phyloP scores from a whole-genome alignment of 2,888 invertebrate genomes.

The Drosophila setosimentum region DNA sequence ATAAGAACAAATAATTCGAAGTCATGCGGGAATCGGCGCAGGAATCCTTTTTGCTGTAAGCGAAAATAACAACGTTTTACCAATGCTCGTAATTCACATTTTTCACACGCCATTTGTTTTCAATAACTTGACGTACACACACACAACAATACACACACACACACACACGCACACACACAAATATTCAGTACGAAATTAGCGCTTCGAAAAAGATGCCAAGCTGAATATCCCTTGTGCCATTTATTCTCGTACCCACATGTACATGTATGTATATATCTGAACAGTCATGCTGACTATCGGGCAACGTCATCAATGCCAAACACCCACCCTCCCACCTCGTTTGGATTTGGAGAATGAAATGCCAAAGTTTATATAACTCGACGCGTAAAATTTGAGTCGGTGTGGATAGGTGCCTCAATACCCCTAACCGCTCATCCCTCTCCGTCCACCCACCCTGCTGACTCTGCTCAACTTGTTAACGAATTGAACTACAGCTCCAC shows the following conservation, averaged over 20 bases:
- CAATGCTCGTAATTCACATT: slow-evolving; percentile 63
- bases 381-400: slow-evolving; percentile 74
- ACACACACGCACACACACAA: background rate
- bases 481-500: slow-evolving; percentile 79
- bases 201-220: slow-evolving; percentile 51
- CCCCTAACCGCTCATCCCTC: background rate
- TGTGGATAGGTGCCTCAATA: slow-evolving; percentile 39
- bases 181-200: slow-evolving; percentile 63
- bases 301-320: slow-evolving; percentile 51
- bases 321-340: background rate
- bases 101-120: slow-evolving; percentile 81
- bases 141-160: background rate
- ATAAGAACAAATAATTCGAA: slow-evolving; percentile 31
- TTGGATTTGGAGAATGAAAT: slow-evolving; percentile 49
- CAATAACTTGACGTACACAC: slow-evolving; percentile 62
- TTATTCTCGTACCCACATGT: slow-evolving; percentile 3
- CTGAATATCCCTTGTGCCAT: slow-evolving; percentile 44
- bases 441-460: background rate
- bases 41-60: slow-evolving; percentile 22
- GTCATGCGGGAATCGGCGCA: slow-evolving; percentile 40
- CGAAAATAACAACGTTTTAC: slow-evolving; percentile 29
- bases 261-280: slow-evolving; percentile 27
- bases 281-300: slow-evolving; percentile 74
- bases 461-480: slow-evolving; percentile 59
- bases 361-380: slow-evolving; percentile 71